Evolutionary conservation across 2,113 vertebrate genomes (phyloP), one percentile per base, ranked within the genome.

Genomic region (Callocephalon fimbriatum): DNA sequence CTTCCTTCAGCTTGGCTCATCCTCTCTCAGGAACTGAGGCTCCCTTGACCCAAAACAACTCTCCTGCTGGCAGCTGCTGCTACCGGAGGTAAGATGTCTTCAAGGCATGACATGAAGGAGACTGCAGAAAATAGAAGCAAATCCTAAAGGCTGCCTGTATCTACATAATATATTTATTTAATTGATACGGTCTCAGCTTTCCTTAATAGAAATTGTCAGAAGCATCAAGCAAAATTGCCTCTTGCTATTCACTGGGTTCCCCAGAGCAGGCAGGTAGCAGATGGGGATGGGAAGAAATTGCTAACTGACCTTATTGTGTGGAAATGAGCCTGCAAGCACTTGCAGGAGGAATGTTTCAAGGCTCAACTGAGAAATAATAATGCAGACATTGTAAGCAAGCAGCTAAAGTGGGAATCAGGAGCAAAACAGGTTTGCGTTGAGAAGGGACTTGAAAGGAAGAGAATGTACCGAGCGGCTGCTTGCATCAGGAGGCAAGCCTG

Each of bases 71-170:
- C 95, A 96, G 90, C 94, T 96, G 94, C 86, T 91, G 54, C 94
- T 79, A 88, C 93, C 21, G 2, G 94, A 96, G 95, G 96, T 89
- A 93, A 97, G 73, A 95, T 95, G 20, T 90, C 96, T 95, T 79
- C 48, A 68, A 98, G 94, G 90, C 96, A 97, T 32, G 48, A 91
- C 78, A 94, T 93, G 86, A 92, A 95, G 70, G 61, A 91, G 56
- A 61, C 59, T 80, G 86, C 72, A 95, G 92, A 97, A 97, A 91
- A 95, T 89, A 96, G 95, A 96, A 96, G 80, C 65, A 81, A 90
- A 95, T 91, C 95, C 95, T 95, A 86, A 92, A 96, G 97, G 96
- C 96, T 97, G 75, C 72, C 73, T 47, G n/a, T 79, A 75, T 95
- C 90, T 86, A 75, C 29, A 66, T 48, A 92, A 92, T 93, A 53